These are phyloP conservation scores for Petrocephalus microphthalmus DNA, from an alignment of 2,113 vertebrate species.

Conservation along the genomic window DNA sequence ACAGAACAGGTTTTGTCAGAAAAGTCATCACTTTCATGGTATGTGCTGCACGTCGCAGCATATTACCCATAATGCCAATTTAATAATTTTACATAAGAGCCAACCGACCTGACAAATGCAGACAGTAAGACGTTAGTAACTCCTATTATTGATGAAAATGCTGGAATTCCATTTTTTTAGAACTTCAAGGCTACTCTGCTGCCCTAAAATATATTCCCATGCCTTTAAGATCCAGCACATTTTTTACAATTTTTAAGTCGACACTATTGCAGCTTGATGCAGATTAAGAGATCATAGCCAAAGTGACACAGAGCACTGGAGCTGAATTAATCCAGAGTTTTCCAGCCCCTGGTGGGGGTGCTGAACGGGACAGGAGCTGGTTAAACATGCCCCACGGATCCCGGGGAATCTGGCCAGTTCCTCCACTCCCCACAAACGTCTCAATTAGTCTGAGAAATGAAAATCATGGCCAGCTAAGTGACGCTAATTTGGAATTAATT, in stretches of 20 bases:
- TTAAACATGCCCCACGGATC: conserved; percentile 36
- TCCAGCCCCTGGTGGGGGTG: neutral
- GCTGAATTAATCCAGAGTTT: neutral
- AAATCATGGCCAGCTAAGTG: conserved; percentile 41
- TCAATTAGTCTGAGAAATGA: conserved; percentile 43
- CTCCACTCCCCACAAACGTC: conserved; percentile 41
- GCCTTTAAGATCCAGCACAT: neutral
- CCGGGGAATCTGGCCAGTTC: conserved; percentile 41
- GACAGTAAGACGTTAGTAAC: neutral
- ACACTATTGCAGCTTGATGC: neutral
- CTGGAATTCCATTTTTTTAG: neutral
- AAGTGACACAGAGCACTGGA: neutral
- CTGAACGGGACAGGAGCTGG: neutral
- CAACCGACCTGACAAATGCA: neutral
- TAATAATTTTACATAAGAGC: neutral
- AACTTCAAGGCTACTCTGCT: neutral
- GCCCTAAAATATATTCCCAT: neutral
- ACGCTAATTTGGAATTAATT: conserved; percentile 47
- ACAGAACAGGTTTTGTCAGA: neutral
- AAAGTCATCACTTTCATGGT: conserved; percentile 14
- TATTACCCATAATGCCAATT: neutral
- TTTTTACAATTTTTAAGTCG: neutral
- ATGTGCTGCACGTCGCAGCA: neutral
- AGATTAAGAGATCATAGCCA: neutral
- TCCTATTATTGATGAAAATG: neutral